Percentiles rank a stretch among this genome's conserved stretches.
Conservation (phyloP, 2,113 vertebrate species). For the Cervus canadensis region DNA sequence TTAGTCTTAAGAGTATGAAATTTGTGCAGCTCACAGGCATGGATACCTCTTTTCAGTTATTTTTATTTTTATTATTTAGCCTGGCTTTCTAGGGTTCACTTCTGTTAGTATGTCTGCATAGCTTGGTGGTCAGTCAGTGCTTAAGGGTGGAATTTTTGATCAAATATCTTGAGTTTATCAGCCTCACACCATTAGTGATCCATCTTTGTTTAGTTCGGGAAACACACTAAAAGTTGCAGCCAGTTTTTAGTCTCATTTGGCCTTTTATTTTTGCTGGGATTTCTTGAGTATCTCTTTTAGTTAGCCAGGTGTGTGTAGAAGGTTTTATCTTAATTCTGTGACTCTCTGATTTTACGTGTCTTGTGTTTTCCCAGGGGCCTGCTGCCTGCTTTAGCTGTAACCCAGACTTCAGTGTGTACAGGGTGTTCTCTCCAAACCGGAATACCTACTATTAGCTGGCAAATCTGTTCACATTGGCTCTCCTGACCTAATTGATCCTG, state of each 20-base stretch:
- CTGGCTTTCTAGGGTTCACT: neutral
- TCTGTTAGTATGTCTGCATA: neutral
- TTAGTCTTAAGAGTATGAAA: neutral
- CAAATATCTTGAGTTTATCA: neutral
- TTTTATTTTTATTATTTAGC: neutral
- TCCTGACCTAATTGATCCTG: neutral
- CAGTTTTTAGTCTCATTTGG: neutral
- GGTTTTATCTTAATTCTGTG: neutral
- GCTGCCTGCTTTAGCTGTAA: neutral
- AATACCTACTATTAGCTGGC: neutral
- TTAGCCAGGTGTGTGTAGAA: neutral
- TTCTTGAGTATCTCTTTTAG: neutral
- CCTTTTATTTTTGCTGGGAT: neutral
- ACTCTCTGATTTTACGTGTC: neutral
- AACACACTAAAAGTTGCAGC: neutral
- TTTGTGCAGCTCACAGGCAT: neutral
- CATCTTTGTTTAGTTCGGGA: neutral
- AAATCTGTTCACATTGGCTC: neutral
- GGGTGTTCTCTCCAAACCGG: neutral
- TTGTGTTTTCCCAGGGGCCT: neutral
- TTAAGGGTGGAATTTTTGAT: neutral
- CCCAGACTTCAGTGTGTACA: neutral
- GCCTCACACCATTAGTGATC: neutral
- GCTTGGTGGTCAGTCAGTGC: neutral
- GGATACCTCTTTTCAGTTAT: neutral